Evolutionary conservation across 2,113 vertebrate genomes (phyloP), one percentile per base, ranked within the genome.

Genomic region (Lucifuga dentata): DNA sequence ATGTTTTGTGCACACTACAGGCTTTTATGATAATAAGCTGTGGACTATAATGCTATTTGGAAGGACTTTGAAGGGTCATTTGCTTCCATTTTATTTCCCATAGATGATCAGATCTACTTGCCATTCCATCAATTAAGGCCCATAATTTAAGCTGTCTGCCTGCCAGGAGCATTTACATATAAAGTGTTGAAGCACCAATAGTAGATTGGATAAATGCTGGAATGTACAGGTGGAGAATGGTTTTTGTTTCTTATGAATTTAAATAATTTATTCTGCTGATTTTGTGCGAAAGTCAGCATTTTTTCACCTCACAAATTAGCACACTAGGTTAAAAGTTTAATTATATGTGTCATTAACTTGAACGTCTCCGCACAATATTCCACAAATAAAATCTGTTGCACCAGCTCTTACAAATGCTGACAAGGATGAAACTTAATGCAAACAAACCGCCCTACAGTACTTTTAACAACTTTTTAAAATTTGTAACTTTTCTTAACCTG

Each of bases 11-110:
- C 8, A 3, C 53, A 61, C 60, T 57, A 6, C 9, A 56, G 55
- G 55, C 73, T 78, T 77, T 79, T 50, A 59, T 51, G 58, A 16
- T 79, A 75, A 83, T 85, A 68, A 81, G 62, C 36, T 15, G 8
- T 26, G 43, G 45, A 50, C 35, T n/a, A 61, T 68, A 53, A 56
- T 60, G 41, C 57, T 21, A 68, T 60, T 23, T 55, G 17, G 48
- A 58, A 64, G 70, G 35, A 53, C 51, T 38, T 41, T 32, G 21
- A 45, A 32, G 55, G 72, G 58, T 85, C 64, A 65, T 80, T 66
- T 64, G 16, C 21, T 16, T 41, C 66, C 23, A 19, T 60, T 78
- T 80, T 63, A 73, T 62, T 68, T 49, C 19, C 44, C 21, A 40
- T 15, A 39, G 23, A 70, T 48, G 62, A 73, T 76, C n/a, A 39